Base-by-base conservation (phyloP, 1,140 invertebrate genomes). In the Drosophila seguyi region DNA sequence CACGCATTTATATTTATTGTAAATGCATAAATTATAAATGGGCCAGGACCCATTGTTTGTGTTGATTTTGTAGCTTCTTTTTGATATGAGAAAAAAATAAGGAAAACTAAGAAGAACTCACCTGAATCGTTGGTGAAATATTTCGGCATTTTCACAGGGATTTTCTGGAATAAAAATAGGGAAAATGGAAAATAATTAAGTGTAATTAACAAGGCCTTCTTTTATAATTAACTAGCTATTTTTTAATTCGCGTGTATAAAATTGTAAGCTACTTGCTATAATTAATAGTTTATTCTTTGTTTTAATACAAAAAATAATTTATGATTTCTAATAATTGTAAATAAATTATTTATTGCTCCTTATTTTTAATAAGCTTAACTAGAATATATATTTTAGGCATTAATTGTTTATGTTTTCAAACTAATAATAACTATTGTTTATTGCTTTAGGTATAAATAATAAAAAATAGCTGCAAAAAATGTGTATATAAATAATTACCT, bases 21-120 rank as follows among this genome's bases (percentile, higher is more conserved):
- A 65, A 52, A 52, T 44, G 66, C 60, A 69, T 69, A 45, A 53
- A 55, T 69, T 67, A 69, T 69, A 31, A 69, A 53, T 67, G 60
- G 38, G 22, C 13, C 45, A 29, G 22, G 13, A 36, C 6, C 6
- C 6, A 31, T 50, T 67, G 34, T 34, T 39, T 61, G 22, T 66
- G 60, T 52, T 65, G 45, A 66, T 53, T 67, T 67, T 55, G 45
- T 66, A 44, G 38, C 45, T 52, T 68, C 39, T 53, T 27, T 7
- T 31, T 1, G 4, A 48, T 14, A 14, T 31, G 16, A 6, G 1
- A 5, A 7, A 7, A 27, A 4, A 34, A 34, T 29, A 4, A 8
- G 10, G 10, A n/a, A 25, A 56, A 22, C 10, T 18, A 50, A 41
- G 16, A 13, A 62, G 6, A 69, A 67, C 66, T 69, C 25, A 69